phyloP scores from a whole-genome alignment of 2,797 vertebrate species.

The Eulemur rubriventer region DNA sequence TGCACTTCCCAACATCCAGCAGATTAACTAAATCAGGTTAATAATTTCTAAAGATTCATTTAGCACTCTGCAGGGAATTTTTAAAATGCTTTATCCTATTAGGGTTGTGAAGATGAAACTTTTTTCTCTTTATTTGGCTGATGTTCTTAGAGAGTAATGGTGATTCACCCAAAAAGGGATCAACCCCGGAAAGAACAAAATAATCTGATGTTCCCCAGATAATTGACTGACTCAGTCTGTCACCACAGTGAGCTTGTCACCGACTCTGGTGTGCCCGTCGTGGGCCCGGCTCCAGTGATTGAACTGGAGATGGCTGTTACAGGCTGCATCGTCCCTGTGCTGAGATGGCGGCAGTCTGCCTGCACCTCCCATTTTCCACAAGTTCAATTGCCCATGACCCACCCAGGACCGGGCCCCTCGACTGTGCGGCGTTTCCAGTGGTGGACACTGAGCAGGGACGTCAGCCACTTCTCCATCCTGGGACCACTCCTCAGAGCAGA shows the following conservation, averaged over 20 bases:
- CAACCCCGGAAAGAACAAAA: neutral
- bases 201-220: neutral
- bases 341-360: neutral
- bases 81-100: neutral
- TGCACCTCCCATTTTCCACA: neutral
- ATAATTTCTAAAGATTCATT: neutral
- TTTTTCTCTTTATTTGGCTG: neutral
- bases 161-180: neutral
- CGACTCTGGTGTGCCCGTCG: neutral
- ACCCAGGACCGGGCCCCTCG: neutral
- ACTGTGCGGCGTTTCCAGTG: neutral
- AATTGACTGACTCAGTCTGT: neutral
- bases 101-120: neutral
- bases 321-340: neutral
- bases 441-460: neutral
- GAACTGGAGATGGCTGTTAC: neutral
- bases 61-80: neutral
- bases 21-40: neutral
- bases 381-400: constrained; percentile 32
- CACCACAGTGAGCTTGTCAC: neutral
- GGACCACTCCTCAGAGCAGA: constrained; percentile 50
- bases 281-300: neutral
- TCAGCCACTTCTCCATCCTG: neutral
- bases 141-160: neutral
- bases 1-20: neutral